A percentile compares a stretch with the other conserved stretches of the same genome.
These are phyloP conservation scores for Pygocentrus nattereri DNA, from an alignment of 2,797 vertebrate species.

Conservation along the genomic window DNA sequence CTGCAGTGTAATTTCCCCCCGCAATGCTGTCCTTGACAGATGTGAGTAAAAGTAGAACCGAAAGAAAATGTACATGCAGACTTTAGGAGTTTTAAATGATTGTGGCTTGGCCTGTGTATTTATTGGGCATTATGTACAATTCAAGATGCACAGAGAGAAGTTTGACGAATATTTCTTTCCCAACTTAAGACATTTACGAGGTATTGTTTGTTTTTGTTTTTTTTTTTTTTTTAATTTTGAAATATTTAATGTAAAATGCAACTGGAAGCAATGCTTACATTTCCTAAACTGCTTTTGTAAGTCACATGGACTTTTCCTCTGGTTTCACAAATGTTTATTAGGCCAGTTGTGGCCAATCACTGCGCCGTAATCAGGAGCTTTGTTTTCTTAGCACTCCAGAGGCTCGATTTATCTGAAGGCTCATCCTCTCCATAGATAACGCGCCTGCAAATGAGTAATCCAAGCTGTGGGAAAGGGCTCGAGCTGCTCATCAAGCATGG, in stretches of 20 bases:
- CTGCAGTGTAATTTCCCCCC: constrained; percentile 65
- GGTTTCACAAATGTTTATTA: constrained; percentile 37
- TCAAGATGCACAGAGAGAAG: background rate
- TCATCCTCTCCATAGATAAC: constrained; percentile 70
- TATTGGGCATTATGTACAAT: background rate
- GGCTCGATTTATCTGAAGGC: constrained; percentile 25
- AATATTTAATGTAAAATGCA: background rate
- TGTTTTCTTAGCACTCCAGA: constrained; percentile 34
- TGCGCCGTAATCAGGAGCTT: constrained; percentile 28
- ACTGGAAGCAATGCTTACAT: constrained; percentile 23
- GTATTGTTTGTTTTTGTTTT: too few species aligned
- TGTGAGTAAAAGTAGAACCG: constrained; percentile 60
- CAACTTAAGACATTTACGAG: too few species aligned
- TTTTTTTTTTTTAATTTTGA: too few species aligned
- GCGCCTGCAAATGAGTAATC: constrained; percentile 80
- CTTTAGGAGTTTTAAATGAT: constrained; percentile 37
- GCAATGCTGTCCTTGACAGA: constrained; percentile 69
- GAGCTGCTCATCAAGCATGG: background rate
- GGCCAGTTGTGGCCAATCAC: constrained; percentile 17
- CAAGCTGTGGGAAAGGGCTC: constrained; percentile 40
- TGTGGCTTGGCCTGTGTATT: background rate
- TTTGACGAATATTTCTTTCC: background rate
- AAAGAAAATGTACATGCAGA: constrained; percentile 40
- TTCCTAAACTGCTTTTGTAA: constrained; percentile 21
- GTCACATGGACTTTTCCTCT: constrained; percentile 36